phyloP scores from a whole-genome alignment of 2,113 vertebrate species.

The Climacteris rufus region DNA sequence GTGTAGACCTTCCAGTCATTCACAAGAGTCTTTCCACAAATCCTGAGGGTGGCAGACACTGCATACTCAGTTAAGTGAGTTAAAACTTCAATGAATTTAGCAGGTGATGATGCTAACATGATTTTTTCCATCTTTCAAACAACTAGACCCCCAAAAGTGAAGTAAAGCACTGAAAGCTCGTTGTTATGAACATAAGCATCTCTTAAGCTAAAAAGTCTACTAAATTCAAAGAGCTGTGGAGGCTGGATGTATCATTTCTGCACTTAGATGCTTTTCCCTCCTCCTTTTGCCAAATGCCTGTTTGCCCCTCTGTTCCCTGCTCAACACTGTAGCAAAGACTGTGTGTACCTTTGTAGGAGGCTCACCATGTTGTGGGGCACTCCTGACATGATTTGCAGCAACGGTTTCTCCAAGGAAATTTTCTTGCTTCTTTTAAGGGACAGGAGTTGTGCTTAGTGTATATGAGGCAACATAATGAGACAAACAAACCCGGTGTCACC shows the following conservation, averaged over 20 bases:
- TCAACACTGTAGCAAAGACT: accelerated
- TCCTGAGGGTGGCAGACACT: not conserved
- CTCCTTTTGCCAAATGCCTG: not conserved
- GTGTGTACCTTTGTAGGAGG: not conserved
- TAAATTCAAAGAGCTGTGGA: not conserved
- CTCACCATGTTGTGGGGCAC: accelerated
- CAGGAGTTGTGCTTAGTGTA: accelerated
- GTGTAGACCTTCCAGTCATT: not conserved
- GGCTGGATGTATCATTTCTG: not conserved
- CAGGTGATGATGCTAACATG: not conserved
- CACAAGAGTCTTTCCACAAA: not conserved
- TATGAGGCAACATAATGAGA: accelerated
- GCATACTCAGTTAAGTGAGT: not conserved
- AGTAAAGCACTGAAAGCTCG: not conserved
- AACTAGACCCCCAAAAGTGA: not conserved
- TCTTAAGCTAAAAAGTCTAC: not conserved
- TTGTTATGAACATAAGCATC: not conserved
- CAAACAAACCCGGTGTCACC: not conserved
- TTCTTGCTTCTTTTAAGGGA: not conserved
- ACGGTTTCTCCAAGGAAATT: not conserved
- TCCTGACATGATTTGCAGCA: not conserved
- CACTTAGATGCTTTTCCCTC: not conserved
- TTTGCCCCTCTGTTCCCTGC: not conserved
- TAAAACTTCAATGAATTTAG: not conserved
- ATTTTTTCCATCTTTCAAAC: not conserved